phyloP scores from a whole-genome alignment of 2,888 invertebrate species.

The Latheticus oryzae region DNA sequence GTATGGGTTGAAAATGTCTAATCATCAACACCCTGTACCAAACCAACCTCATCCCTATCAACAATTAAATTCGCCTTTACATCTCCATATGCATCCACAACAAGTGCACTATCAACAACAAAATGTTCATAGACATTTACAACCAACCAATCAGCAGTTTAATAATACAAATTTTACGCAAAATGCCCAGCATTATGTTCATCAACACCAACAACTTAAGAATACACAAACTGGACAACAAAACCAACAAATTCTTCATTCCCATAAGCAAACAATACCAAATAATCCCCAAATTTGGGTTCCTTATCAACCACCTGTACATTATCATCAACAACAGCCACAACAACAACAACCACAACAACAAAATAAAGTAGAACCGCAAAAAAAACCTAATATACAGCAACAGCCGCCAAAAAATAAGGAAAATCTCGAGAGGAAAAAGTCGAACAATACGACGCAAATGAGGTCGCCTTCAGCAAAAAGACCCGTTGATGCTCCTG shows the following conservation, averaged over 20 bases:
- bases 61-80: conserved; percentile 66
- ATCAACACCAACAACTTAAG: conserved; percentile 50
- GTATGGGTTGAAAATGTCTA: conserved; percentile 70
- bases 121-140: conserved; percentile 53
- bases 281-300: conserved; percentile 58
- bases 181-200: conserved; percentile 47
- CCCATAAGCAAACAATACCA: conserved; percentile 54
- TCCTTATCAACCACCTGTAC: conserved; percentile 56
- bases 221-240: conserved; percentile 45
- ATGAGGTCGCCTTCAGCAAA: conserved; percentile 86
- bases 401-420: conserved; percentile 49
- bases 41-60: conserved; percentile 64
- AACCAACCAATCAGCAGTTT: conserved; percentile 48
- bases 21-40: conserved; percentile 64
- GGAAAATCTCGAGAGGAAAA: conserved; percentile 54
- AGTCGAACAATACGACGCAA: conserved; percentile 61
- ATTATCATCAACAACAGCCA: conserved; percentile 60
- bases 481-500: conserved; percentile 84
- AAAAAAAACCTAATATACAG: conserved; percentile 20
- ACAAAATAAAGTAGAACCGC: conserved; percentile 43
- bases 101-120: conserved; percentile 47
- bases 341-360: conserved; percentile 59
- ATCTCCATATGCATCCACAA: conserved; percentile 59
- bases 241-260: conserved; percentile 47
- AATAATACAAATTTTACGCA: conserved; percentile 50